Evolutionary conservation across 64 coral and sea anemone species (phyloP), one percentile per base, ranked within the genome.

Genomic region (Catalaphyllia jardinei): DNA sequence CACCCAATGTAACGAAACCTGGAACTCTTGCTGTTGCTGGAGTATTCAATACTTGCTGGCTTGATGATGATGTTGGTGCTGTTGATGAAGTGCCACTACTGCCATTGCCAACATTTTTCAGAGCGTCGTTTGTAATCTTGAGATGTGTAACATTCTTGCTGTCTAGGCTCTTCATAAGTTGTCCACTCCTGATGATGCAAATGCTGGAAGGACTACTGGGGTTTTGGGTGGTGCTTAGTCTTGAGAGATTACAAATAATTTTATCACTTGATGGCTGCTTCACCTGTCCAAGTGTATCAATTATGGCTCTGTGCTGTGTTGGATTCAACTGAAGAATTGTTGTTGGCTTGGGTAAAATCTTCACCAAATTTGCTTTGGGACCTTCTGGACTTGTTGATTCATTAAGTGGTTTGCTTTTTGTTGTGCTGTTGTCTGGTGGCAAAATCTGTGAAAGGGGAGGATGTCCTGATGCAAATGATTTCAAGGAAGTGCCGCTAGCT

Each of bases 131-230:
- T 92, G 83, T 69, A 87, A 92, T 92, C 52, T 87, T 86, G 42
- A 92, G 39, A 46, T 92, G 90, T 18, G 79, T 86, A 35, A 92
- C 81, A 87, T 92, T 80, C 52, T 92, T 92, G 20, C 90, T 92
- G 29, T 86, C 90, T 25, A 92, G 65, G n/a, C 46, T 86, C 33
- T 79, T 92, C 72, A 92, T 76, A 6, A 85, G 24, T 42, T 50
- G 81, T 19, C 63, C 38, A 71, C 81, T 85, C 24, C 81, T 85
- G 15, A 85, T 85, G 61, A 85, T 71, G 22, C 81, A 71, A 51
- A 85, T 71, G 24, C 81, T 67, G 12, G 80, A 52, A 28, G 81
- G 24, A 71, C 31, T 38, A 28, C 63, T 85, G 17, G 62, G 31
- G 24, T 71, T 85, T 13, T 20, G 22, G 17, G 50, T 61, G 63